Conservation (phyloP, 2,113 vertebrate genomes). For the Varanus komodoensis region DNA sequence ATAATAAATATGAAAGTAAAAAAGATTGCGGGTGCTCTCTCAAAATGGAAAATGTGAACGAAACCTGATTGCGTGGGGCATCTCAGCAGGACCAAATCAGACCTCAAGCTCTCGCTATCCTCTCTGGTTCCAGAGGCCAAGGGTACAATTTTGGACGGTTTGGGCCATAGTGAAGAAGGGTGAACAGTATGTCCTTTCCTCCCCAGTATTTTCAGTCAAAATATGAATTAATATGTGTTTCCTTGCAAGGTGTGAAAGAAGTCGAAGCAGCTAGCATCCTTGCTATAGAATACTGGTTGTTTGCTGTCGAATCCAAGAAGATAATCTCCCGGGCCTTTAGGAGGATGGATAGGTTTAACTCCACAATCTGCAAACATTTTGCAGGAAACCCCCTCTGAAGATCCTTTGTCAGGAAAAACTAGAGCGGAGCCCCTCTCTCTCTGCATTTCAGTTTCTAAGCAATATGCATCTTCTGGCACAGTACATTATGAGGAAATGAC, state of each 20-base stretch:
- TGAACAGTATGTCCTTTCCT: background rate
- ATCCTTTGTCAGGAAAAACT: slow-evolving; percentile 27
- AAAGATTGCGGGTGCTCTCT: background rate
- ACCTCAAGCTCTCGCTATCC: background rate
- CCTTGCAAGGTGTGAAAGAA: background rate
- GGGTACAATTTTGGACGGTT: background rate
- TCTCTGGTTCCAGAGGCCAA: background rate
- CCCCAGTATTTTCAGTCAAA: background rate
- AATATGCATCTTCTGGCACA: background rate
- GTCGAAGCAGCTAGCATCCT: background rate
- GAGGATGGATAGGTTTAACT: slow-evolving; percentile 20
- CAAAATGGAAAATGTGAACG: background rate
- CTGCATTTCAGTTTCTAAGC: background rate
- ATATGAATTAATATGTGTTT: background rate
- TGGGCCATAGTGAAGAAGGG: too few relatives aligned
- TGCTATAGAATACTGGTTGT: background rate
- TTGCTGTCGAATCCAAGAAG: background rate
- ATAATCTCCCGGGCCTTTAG: background rate
- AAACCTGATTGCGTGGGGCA: background rate
- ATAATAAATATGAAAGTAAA: background rate
- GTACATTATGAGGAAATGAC: slow-evolving; percentile 37
- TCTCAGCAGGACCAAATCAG: background rate
- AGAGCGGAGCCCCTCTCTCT: slow-evolving; percentile 28
- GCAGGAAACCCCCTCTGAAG: slow-evolving; percentile 31
- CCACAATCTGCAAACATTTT: slow-evolving; percentile 55